These are phyloP conservation scores for Excalfactoria chinensis DNA, from an alignment of 2,113 vertebrate genomes.

Conservation along the genomic window DNA sequence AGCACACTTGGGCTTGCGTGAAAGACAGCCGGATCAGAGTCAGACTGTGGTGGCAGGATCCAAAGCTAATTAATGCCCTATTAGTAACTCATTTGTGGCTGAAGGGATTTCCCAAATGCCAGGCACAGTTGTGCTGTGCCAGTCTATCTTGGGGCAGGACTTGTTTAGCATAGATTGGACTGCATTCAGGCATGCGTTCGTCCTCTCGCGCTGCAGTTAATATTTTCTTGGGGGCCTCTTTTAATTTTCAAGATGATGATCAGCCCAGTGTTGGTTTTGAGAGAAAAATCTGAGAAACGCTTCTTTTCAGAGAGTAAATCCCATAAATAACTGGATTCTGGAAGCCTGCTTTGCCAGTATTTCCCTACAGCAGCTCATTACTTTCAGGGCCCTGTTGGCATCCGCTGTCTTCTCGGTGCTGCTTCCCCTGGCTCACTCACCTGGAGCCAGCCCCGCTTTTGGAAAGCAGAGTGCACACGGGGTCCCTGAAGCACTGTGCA, in stretches of 20 bases:
- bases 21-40: neutral
- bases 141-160: neutral
- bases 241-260: constrained; percentile 8
- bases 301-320: constrained; percentile 16
- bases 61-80: neutral
- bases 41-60: neutral
- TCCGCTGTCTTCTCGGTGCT: neutral
- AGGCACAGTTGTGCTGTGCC: neutral
- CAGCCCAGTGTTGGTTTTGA: neutral
- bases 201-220: neutral
- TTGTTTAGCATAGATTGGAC: neutral
- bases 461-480: neutral
- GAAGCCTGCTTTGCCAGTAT: neutral
- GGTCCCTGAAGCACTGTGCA: neutral
- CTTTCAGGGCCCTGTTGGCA: neutral
- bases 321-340: neutral
- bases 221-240: neutral
- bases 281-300: constrained; percentile 1
- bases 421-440: neutral
- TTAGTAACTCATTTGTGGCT: neutral
- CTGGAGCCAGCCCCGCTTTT: neutral
- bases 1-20: neutral
- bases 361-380: neutral
- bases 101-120: neutral
- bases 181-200: neutral